Evolutionary conservation across 2,113 vertebrate genomes (phyloP).

Genomic region (Gavialis gangeticus): DNA sequence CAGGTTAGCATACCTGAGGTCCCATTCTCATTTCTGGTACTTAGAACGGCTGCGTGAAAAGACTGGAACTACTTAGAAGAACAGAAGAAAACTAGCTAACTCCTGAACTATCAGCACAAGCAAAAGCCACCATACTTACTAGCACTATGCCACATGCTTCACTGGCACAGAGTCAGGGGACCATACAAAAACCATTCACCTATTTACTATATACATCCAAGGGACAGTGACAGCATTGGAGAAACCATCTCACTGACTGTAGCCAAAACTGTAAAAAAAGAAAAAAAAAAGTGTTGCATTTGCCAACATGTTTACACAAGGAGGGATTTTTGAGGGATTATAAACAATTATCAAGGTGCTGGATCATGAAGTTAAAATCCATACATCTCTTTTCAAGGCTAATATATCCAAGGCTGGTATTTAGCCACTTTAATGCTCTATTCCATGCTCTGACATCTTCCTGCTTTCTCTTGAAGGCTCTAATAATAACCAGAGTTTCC

Average conservation of each 20-base stretch:
- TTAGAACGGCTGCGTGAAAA: neutral
- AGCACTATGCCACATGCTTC: neutral
- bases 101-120: no score
- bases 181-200: neutral
- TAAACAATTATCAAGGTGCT: slow-evolving; percentile 27
- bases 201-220: fast-evolving
- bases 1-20: neutral
- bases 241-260: neutral
- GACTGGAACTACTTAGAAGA: neutral
- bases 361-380: slow-evolving; percentile 46
- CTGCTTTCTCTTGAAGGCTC: slow-evolving; percentile 45
- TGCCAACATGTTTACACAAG: slow-evolving; percentile 12
- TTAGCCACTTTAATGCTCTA: slow-evolving; percentile 1
- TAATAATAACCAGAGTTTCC: slow-evolving; percentile 58
- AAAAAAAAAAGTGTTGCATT: neutral
- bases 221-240: neutral
- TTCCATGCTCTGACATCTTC: slow-evolving; percentile 9
- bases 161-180: neutral
- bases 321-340: slow-evolving; percentile 11
- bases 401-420: slow-evolving; percentile 29
- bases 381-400: slow-evolving; percentile 30
- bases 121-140: no score
- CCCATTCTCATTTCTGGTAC: no score
- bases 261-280: neutral
- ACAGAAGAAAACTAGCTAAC: no score